Evolutionary conservation across 2,888 invertebrate genomes (phyloP).

Genomic region (Hesperia comma): DNA sequence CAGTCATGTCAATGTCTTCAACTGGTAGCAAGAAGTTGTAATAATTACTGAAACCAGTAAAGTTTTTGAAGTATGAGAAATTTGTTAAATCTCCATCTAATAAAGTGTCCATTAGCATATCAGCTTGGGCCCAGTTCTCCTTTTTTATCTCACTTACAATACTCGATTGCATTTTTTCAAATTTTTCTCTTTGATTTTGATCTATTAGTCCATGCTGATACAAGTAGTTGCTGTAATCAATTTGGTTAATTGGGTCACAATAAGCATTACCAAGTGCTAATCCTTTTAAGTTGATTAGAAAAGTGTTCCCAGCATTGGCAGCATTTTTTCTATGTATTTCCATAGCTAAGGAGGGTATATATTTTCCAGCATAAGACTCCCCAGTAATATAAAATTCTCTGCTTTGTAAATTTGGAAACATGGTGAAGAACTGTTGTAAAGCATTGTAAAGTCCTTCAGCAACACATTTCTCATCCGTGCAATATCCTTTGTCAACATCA

Average conservation of each 20-base stretch:
- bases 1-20: slow-evolving; percentile 70
- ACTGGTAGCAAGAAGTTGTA: slow-evolving; percentile 87
- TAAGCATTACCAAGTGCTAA: slow-evolving; percentile 81
- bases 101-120: slow-evolving; percentile 87
- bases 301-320: slow-evolving; percentile 57
- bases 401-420: slow-evolving; percentile 80
- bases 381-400: slow-evolving; percentile 85
- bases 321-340: slow-evolving; percentile 78
- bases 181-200: slow-evolving; percentile 78
- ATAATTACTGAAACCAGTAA: slow-evolving; percentile 89
- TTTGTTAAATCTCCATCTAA: slow-evolving; percentile 74
- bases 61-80: slow-evolving; percentile 83
- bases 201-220: slow-evolving; percentile 83
- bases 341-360: slow-evolving; percentile 77
- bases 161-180: slow-evolving; percentile 84
- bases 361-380: slow-evolving; percentile 86
- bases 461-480: slow-evolving; percentile 80
- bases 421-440: slow-evolving; percentile 83
- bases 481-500: slow-evolving; percentile 77
- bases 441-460: slow-evolving; percentile 80
- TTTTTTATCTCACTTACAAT: slow-evolving; percentile 83
- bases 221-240: slow-evolving; percentile 78
- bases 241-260: slow-evolving; percentile 78
- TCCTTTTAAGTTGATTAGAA: slow-evolving; percentile 80
- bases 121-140: slow-evolving; percentile 86